phyloP scores from a whole-genome alignment of 2,113 vertebrate genomes.

The Pseudopodoces humilis region DNA sequence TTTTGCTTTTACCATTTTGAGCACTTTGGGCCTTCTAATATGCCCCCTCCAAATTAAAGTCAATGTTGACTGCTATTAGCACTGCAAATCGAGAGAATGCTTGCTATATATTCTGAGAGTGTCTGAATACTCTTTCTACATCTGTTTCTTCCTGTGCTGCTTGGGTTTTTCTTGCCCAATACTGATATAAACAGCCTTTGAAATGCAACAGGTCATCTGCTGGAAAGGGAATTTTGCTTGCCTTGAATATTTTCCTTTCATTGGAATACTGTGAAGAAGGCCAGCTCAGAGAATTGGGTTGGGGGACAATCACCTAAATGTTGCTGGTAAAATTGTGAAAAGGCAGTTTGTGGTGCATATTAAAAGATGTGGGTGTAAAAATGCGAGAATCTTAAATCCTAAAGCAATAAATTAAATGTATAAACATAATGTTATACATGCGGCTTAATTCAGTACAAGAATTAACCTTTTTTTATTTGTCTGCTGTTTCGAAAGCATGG shows the following conservation, averaged over 20 bases:
- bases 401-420: neutral
- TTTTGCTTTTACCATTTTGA: neutral
- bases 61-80: neutral
- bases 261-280: neutral
- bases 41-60: neutral
- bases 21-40: neutral
- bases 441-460: neutral
- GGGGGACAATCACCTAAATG: neutral
- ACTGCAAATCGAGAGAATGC: neutral
- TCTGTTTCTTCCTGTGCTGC: neutral
- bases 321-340: neutral
- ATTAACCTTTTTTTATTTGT: conserved; percentile 2
- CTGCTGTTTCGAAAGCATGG: neutral
- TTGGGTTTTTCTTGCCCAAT: neutral
- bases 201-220: neutral
- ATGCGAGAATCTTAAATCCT: neutral
- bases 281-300: neutral
- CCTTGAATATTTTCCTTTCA: neutral
- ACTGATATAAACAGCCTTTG: neutral
- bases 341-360: neutral
- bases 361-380: neutral
- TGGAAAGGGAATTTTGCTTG: neutral
- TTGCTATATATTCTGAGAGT: neutral
- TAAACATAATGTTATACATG: neutral
- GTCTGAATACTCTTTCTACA: neutral